Evolutionary conservation across 2,113 vertebrate species (phyloP).

Genomic region (Reinhardtius hippoglossoides): DNA sequence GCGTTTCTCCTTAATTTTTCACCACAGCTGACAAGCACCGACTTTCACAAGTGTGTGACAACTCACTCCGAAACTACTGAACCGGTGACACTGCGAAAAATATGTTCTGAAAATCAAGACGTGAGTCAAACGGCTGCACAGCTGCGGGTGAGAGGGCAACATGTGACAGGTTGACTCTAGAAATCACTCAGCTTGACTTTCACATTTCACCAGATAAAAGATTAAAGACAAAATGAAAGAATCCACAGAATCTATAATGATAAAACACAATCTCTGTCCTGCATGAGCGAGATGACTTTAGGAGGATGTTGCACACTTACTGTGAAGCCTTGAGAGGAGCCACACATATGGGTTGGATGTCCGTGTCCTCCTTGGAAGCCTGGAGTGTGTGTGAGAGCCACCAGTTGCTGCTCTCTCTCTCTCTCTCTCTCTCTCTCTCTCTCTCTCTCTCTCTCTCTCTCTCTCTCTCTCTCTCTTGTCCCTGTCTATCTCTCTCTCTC

Average conservation of each 20-base stretch:
- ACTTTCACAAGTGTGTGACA: slow-evolving; percentile 62
- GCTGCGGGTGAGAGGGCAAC: slow-evolving; percentile 35
- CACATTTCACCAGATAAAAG: neutral
- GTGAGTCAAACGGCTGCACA: slow-evolving; percentile 56
- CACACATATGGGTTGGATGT: slow-evolving; percentile 74
- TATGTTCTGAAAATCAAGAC: slow-evolving; percentile 55
- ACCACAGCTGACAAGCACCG: slow-evolving; percentile 66
- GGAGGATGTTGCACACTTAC: slow-evolving; percentile 68
- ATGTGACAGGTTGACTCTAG: slow-evolving; percentile 48
- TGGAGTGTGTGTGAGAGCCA: slow-evolving; percentile 47
- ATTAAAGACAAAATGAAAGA: neutral
- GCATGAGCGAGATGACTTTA: neutral
- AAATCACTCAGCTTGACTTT: slow-evolving; percentile 23
- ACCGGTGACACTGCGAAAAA: slow-evolving; percentile 69
- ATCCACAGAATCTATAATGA: neutral
- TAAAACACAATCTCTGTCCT: too few relatives aligned
- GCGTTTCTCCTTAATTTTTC: slow-evolving; percentile 36
- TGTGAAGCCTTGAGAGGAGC: slow-evolving; percentile 77
- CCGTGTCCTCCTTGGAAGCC: slow-evolving; percentile 52
- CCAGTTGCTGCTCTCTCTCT: slow-evolving; percentile 48
- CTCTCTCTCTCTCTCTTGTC: slow-evolving; percentile 17
- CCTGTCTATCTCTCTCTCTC: slow-evolving; percentile 2
- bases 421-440: slow-evolving; percentile 20
- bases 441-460: too few relatives aligned
- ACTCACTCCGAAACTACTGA: slow-evolving; percentile 68